A percentile compares a stretch with the other conserved stretches of the same genome.
These are phyloP conservation scores for Notothenia coriiceps DNA, from an alignment of 2,113 vertebrate genomes.

Conservation along the genomic window DNA sequence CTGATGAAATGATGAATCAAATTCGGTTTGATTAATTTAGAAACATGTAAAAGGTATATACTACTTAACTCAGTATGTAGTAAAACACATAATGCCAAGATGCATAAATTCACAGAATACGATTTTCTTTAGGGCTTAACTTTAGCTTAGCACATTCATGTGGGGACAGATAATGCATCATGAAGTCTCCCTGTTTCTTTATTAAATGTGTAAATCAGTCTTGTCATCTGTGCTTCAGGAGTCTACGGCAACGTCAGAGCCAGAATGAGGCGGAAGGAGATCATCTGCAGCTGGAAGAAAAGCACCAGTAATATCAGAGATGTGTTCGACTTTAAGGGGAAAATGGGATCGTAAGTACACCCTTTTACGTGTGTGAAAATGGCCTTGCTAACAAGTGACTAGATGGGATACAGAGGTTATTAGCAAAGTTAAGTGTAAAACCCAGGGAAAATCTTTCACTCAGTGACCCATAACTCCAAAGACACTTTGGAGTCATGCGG, in stretches of 20 bases:
- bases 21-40: not conserved
- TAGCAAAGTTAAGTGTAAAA: too few relatives aligned
- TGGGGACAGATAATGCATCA: not conserved
- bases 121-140: not conserved
- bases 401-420: too few relatives aligned
- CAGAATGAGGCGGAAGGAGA: slow-evolving; percentile 90
- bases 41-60: not conserved
- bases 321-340: slow-evolving; percentile 93
- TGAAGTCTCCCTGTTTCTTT: not conserved
- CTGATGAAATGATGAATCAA: not conserved
- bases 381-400: too few relatives aligned
- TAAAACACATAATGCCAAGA: not conserved
- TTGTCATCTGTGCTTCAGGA: slow-evolving; percentile 57
- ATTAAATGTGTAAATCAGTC: not conserved
- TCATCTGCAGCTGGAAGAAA: slow-evolving; percentile 92
- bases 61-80: too few relatives aligned
- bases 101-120: not conserved
- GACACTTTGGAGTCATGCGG: too few relatives aligned
- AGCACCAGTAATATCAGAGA: slow-evolving; percentile 92
- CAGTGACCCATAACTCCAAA: too few relatives aligned
- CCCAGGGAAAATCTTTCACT: too few relatives aligned
- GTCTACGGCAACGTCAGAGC: slow-evolving; percentile 85
- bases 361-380: too few relatives aligned
- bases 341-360: slow-evolving; percentile 92
- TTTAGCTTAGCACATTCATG: not conserved